A percentile compares a stretch with the other conserved stretches of the same genome.
Conservation (phyloP, 2,797 vertebrate genomes). For the Poeciliopsis infans region DNA sequence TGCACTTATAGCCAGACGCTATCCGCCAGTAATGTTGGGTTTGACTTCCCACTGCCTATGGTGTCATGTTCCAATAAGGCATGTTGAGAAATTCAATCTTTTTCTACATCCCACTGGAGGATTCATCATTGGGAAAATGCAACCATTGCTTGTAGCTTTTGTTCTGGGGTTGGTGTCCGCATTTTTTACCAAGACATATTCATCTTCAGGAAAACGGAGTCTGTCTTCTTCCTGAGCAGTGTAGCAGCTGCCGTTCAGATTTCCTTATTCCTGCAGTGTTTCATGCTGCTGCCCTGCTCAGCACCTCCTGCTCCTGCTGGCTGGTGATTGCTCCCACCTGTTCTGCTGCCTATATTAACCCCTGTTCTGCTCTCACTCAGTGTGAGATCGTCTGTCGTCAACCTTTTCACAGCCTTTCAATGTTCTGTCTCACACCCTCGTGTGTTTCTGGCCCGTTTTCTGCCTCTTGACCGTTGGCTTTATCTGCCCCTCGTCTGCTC, state of each 20-base stretch:
- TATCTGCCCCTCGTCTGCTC: not conserved
- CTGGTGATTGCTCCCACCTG: not conserved
- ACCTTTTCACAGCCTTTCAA: not conserved
- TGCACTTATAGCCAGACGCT: conserved; percentile 1
- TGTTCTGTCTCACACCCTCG: not conserved
- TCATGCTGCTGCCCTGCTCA: not conserved
- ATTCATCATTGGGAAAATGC: not conserved
- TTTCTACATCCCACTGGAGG: not conserved
- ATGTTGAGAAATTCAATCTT: not conserved
- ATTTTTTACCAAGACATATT: not conserved
- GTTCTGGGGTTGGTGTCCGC: not conserved
- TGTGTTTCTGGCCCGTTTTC: not conserved
- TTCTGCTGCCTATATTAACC: not conserved
- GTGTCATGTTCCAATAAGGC: not conserved
- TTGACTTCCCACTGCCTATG: not conserved
- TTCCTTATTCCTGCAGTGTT: not conserved
- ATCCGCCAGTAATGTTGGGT: not conserved
- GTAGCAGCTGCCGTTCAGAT: not conserved
- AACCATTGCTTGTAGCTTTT: not conserved
- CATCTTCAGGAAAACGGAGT: not conserved
- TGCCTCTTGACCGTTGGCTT: not conserved
- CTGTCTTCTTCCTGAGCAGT: not conserved
- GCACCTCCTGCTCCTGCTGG: not conserved
- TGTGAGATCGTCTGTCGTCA: not conserved
- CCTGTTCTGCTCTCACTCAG: not conserved